A percentile compares a stretch with the other conserved stretches of the same genome.
Evolutionary conservation across 2,113 vertebrate genomes (phyloP).

Genomic region (Siniperca chuatsi): DNA sequence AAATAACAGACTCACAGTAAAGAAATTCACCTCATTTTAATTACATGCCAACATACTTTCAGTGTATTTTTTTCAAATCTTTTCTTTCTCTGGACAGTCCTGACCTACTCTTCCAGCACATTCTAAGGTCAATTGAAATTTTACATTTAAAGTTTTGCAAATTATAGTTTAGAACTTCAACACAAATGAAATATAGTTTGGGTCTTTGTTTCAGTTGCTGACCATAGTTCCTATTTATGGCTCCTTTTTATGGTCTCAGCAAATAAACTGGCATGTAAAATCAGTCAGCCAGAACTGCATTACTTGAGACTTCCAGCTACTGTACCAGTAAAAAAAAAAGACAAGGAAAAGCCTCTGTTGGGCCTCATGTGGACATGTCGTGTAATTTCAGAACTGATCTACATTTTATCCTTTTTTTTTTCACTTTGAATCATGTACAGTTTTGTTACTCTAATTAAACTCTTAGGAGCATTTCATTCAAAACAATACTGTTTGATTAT

Average conservation of each 20-base stretch:
- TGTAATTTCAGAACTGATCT: neutral
- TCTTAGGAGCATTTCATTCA: neutral
- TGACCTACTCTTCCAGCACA: neutral
- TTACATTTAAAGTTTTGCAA: constrained; percentile 13
- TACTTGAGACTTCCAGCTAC: constrained; percentile 24
- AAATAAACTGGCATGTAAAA: constrained; percentile 55
- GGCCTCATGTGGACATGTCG: neutral
- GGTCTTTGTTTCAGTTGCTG: constrained; percentile 34
- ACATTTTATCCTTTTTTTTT: neutral
- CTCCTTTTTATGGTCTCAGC: constrained; percentile 42
- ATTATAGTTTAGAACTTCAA: constrained; percentile 18
- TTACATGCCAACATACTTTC: neutral
- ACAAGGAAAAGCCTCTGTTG: neutral
- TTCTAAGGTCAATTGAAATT: constrained; percentile 7
- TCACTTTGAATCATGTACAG: neutral
- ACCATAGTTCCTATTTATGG: constrained; percentile 38
- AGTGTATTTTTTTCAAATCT: neutral
- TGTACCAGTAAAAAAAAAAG: neutral
- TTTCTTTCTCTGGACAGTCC: neutral
- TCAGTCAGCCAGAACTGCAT: constrained; percentile 39
- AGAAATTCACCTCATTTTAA: constrained; percentile 4
- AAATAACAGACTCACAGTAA: neutral
- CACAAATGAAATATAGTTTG: constrained; percentile 32
- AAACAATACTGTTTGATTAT: neutral
- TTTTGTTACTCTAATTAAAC: neutral